Evolutionary conservation across 2,797 vertebrate genomes (phyloP), one percentile per base, ranked within the genome.

Genomic region (Danio aesculapii): DNA sequence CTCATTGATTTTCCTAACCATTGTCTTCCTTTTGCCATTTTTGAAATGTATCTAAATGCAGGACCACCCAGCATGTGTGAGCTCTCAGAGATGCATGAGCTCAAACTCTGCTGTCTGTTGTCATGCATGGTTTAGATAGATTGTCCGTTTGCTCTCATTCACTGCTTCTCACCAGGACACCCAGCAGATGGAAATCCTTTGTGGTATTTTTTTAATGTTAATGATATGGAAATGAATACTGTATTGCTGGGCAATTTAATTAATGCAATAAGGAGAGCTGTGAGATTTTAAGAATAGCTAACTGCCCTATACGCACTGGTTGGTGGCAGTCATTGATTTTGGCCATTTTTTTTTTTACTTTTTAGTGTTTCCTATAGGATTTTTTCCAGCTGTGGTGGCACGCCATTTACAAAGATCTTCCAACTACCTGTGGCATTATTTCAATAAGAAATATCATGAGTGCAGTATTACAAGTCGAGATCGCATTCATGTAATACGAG

Each of bases 81-180:
- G 47, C 30, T 58, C 2, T 6, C 16, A 52, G 57, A 79, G 47
- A 66, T 57, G 59, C 19, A 73, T 58, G 50, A 73, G 69, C 69
- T 39, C 14, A 55, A 55, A 55, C 41, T 71, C 55, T 55, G 39
- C 17, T 12, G 7, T 53, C 81, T 62, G 46, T 64, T 72, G 19
- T 58, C 62, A 68, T 79, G 59, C 62, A 66, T 79, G 58, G 49
- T 71, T 75, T 66, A 72, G 46, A n/a, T 30, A 61, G 47, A 67
- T 46, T 68, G 39, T 47, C 58, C 49, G n/a, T 58, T 77, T 73
- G 58, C 43, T 14, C 59, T 55, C 21, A 57, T 73, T 79, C 52
- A 21, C 16, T 49, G 16, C 55, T 74, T 59, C n/a, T 61, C 46
- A 44, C 11, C 30, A 71, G 67, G 57, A 53, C 46, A 62, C 61